Conservation (phyloP, 2,113 vertebrate species). For the Rafetus swinhoei region DNA sequence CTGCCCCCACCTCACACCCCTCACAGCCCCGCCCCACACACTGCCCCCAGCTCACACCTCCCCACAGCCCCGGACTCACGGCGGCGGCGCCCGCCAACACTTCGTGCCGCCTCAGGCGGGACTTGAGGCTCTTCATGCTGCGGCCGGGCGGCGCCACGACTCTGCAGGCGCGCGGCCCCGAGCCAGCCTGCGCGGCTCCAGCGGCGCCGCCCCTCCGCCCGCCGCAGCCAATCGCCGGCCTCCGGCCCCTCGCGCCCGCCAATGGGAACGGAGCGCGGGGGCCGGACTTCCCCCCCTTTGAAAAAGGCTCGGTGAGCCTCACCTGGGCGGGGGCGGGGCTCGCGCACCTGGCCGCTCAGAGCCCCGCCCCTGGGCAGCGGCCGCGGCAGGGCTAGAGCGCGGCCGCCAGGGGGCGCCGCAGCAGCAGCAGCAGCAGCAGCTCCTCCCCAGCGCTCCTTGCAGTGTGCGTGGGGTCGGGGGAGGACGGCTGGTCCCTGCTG, state of each 20-base stretch:
- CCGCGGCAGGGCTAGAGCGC: background rate
- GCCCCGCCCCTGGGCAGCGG: background rate
- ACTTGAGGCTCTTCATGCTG: slow-evolving; percentile 93
- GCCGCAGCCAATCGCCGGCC: background rate
- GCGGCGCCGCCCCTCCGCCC: background rate
- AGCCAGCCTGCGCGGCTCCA: background rate
- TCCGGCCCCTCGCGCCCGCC: background rate
- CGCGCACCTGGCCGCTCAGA: too few relatives aligned
- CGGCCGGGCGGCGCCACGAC: background rate
- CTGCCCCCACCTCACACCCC: too few relatives aligned
- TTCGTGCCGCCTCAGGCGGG: slow-evolving; percentile 91
- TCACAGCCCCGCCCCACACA: too few relatives aligned
- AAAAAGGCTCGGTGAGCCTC: background rate
- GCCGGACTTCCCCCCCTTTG: slow-evolving; percentile 43
- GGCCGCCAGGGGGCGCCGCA: too few relatives aligned
- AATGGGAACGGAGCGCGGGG: background rate
- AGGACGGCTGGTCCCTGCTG: too few relatives aligned
- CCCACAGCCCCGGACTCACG: slow-evolving; percentile 53
- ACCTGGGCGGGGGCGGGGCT: background rate
- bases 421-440: too few relatives aligned
- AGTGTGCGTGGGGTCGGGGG: too few relatives aligned
- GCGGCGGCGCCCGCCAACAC: slow-evolving; percentile 75
- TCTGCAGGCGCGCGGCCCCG: background rate
- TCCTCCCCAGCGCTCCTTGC: too few relatives aligned
- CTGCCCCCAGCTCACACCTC: too few relatives aligned